A percentile compares a stretch with the other conserved stretches of the same genome.
These are phyloP conservation scores for Hermetia illucens DNA, from an alignment of 1,140 invertebrate genomes.

Conservation along the genomic window DNA sequence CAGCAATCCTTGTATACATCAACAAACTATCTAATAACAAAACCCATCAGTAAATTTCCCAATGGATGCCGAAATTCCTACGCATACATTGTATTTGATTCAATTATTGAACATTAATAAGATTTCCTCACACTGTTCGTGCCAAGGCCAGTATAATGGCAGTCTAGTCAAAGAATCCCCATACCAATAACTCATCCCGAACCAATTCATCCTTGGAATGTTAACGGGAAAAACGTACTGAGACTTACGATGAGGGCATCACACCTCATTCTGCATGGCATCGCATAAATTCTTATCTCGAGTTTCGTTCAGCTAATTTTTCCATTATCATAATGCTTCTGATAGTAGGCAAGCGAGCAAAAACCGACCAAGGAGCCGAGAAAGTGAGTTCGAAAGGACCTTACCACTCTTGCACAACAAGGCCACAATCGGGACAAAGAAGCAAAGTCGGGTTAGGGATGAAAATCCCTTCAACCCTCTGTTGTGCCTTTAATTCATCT, in stretches of 20 bases:
- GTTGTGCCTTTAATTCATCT: constrained; percentile 2
- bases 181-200: background rate
- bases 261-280: background rate
- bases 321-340: constrained; percentile 1
- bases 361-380: too few relatives aligned
- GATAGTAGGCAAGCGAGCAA: too few relatives aligned
- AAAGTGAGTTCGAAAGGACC: too few relatives aligned
- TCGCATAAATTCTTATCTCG: background rate
- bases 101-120: background rate
- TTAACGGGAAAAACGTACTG: too few relatives aligned
- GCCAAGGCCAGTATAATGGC: background rate
- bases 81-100: too few relatives aligned
- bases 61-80: too few relatives aligned
- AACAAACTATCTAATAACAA: too few relatives aligned
- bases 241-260: too few relatives aligned
- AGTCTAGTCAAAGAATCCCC: background rate
- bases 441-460: background rate
- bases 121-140: background rate
- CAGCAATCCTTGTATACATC: too few relatives aligned
- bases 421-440: background rate
- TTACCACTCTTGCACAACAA: background rate
- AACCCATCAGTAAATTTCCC: too few relatives aligned
- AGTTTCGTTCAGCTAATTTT: constrained; percentile 1
- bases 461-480: background rate
- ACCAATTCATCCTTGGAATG: background rate